Evolutionary conservation across 1,140 invertebrate genomes (phyloP), one percentile per base, ranked within the genome.

Genomic region (Papilio aristodemus): DNA sequence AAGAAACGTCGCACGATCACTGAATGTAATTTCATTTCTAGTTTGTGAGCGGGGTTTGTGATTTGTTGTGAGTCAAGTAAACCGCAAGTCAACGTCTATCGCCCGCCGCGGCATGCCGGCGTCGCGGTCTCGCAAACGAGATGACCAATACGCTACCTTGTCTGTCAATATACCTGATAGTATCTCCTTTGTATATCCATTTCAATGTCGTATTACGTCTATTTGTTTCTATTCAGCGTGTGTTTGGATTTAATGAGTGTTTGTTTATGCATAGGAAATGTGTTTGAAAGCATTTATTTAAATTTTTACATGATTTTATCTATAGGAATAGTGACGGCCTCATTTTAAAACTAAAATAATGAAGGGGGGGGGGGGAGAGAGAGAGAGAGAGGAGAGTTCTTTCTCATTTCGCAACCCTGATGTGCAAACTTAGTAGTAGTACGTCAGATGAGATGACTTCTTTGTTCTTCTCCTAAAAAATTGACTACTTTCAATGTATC

Each of bases 61-160:
- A 36, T 37, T 32, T 32, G 14, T 62, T 62, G 59, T 17, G 36
- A 62, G 59, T 62, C 32, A 62, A 38, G 59, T 36, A 62, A 62
- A 62, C 59, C 59, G 6, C 32, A 62, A 38, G n/a, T 62, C 27
- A 38, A 62, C 59, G 27, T 62, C 59, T 39, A 5, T 38, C 32
- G 36, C 2, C 8, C 59, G 36, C 59, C 1, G 10, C 10, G n/a
- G 13, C 27, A 2, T 2, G 27, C 6, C 27, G 6, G 27, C 27
- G 27, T 6, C 27, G 27, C 27, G 6, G 6, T 32, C 27, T 32
- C 25, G 25, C 59, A 36, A 38, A 37, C 32, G 17, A 62, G 27
- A 62, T 62, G 59, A 62, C 59, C 32, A 36, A 62, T 19, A 39
- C 17, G 36, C 14, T 14, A 41, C 39, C 19, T 59, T 50, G 46